Evolutionary conservation across 2,113 vertebrate genomes (phyloP).

Genomic region (Lynx canadensis): DNA sequence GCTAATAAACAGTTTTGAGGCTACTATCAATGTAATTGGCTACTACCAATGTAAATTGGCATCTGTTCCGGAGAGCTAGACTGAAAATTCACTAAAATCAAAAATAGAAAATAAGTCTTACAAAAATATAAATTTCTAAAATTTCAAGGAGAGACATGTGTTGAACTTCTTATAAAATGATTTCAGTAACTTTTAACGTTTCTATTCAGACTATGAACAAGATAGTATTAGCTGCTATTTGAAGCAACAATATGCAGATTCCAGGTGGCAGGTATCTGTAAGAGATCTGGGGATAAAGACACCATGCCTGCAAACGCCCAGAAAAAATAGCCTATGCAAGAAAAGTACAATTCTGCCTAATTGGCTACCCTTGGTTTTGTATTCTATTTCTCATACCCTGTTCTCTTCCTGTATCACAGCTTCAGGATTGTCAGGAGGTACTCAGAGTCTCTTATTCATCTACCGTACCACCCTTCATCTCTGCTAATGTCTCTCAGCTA

Average conservation of each 20-base stretch:
- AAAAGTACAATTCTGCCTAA: neutral
- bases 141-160: conserved; percentile 10
- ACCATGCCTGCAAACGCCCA: neutral
- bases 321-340: neutral
- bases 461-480: neutral
- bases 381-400: neutral
- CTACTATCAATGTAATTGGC: neutral
- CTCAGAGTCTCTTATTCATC: neutral
- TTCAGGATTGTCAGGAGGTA: neutral
- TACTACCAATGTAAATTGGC: neutral
- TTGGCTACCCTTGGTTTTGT: neutral
- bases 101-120: neutral
- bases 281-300: neutral
- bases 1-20: neutral
- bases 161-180: neutral
- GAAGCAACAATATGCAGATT: neutral
- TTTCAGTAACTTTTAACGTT: neutral
- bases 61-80: neutral
- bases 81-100: conserved; percentile 4
- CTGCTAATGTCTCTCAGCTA: neutral
- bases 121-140: neutral
- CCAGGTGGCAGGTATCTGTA: neutral
- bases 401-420: neutral
- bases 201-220: neutral
- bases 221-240: neutral